Base-by-base conservation (phyloP, 2,888 invertebrate genomes). In the Ichneumoninae sp. region DNA sequence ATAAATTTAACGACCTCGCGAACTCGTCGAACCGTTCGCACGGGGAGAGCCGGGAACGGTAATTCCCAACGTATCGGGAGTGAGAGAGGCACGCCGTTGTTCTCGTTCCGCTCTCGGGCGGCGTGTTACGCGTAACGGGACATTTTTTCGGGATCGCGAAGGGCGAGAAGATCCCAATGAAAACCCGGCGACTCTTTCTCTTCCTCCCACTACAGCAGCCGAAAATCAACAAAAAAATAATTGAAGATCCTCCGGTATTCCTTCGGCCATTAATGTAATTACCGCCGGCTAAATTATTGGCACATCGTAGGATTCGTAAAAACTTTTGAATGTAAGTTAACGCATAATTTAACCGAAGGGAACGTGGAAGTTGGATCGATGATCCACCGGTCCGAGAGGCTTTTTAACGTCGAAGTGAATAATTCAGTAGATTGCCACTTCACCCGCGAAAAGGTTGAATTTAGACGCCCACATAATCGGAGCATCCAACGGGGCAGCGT, bases 81-180 rank as follows among this genome's bases (percentile, higher is more conserved):
- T 36, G 22, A n/a, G 60, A 19, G 40, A 40, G 60, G 16, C 52
- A 65, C 33, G 19, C 50, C 75, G 68, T 75, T 63, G 69, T 81
- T 54, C 75, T 75, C 44, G 71, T 79, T 79, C 65, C 22, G 47
- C 71, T 50, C 79, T 30, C 40, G 68, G 36, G 50, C 81, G 60
- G 75, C 75, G 81, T 75, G 75, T 81, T 81, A 75, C 81, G 60
- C 75, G 47, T 69, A 81, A 81, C 75, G 75, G 69, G 33, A 76
- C 44, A 65, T 81, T 66, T 26, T 65, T 57, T 68, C 40, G 81
- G 70, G 70, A 54, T 81, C 68, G 54, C 22, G 57, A 70, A 81
- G 81, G 69, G 76, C 70, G 70, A 76, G 36, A 65, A 13, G 16
- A 40, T 71, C 30, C 10, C 73, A 33, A 54, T 44, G 73, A 80